These are phyloP conservation scores for Ophion costatus DNA, from an alignment of 2,888 invertebrate genomes.

Conservation along the genomic window DNA sequence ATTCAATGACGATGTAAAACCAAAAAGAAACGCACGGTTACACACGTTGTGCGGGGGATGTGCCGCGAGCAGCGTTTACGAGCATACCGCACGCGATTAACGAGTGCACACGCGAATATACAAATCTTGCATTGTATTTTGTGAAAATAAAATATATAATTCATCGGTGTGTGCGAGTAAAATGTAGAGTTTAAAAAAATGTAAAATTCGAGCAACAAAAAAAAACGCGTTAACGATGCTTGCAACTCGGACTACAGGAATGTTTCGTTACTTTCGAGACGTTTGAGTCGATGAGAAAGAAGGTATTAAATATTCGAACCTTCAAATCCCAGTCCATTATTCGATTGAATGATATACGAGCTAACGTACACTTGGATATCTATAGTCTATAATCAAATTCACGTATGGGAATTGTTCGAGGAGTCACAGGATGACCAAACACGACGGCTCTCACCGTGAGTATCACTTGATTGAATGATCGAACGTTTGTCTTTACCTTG, in stretches of 20 bases:
- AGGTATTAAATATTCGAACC: background rate
- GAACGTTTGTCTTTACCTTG: constrained; percentile 11
- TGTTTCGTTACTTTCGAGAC: constrained; percentile 14
- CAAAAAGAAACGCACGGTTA: background rate
- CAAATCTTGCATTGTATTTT: background rate
- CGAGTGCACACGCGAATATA: background rate
- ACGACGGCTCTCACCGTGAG: constrained; percentile 31
- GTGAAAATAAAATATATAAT: constrained; percentile 12
- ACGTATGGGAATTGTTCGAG: constrained; percentile 1
- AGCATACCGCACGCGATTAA: background rate
- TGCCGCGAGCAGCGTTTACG: background rate
- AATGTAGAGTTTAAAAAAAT: constrained; percentile 20
- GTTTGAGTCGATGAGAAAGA: background rate
- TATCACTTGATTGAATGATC: constrained; percentile 41
- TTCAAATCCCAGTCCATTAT: constrained; percentile 26
- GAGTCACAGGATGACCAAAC: background rate
- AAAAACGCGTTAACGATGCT: constrained; percentile 20
- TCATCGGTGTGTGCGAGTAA: background rate
- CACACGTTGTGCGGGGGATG: background rate
- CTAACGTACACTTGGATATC: constrained; percentile 12
- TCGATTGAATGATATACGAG: constrained; percentile 17
- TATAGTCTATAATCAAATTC: constrained; percentile 3
- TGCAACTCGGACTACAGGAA: constrained; percentile 11
- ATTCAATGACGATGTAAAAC: constrained; percentile 52
- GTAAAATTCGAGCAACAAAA: constrained; percentile 30